Evolutionary conservation across 2,113 vertebrate species (phyloP), one percentile per base, ranked within the genome.

Genomic region (Aramus guarauna): DNA sequence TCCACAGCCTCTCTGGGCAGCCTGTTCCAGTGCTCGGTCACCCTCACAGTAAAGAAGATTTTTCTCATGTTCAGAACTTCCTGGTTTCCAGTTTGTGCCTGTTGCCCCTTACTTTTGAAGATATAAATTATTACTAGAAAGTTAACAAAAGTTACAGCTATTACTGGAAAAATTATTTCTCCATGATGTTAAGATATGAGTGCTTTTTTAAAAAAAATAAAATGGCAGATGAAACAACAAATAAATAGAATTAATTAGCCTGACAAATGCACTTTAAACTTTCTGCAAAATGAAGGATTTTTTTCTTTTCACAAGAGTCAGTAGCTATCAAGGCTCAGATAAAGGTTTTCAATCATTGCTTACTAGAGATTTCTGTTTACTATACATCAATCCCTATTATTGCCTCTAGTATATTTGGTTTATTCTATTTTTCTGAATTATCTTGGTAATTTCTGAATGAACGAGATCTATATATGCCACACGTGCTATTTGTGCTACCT

Each of bases 291-390:
- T n/a, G 3, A 73, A 64, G 8, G 43, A 7, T 26, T 16, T 64
- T 75, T 75, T 37, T 63, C 4, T 56, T 85, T 69, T 39, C 19
- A n/a, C 8, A 39, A 8, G 9, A 26, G 8, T n/a, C 13, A 21
- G 11, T 58, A 80, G 2, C 2, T 53, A 17, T 58, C 15, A 72
- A 58, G 11, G 5, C 27, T 79, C 74, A 66, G 16, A 52, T 9
- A 69, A 59, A 74, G 1, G 1, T 10, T 67, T 63, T 58, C 0
- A 0, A 13, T 59, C 16, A 15, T 29, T 66, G 11, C 11, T 72
- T 76, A 15, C 6, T 18, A 29, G 9, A 76, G 9, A 47, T 76
- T 72, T 62, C 9, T 66, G 30, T 37, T 41, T 63, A 37, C 12
- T 3, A 14, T n/a, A 37, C 2, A 11, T 53, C 45, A 56, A 8